phyloP scores from a whole-genome alignment of 2,888 invertebrate species.

The Caenorhabditis sp. region DNA sequence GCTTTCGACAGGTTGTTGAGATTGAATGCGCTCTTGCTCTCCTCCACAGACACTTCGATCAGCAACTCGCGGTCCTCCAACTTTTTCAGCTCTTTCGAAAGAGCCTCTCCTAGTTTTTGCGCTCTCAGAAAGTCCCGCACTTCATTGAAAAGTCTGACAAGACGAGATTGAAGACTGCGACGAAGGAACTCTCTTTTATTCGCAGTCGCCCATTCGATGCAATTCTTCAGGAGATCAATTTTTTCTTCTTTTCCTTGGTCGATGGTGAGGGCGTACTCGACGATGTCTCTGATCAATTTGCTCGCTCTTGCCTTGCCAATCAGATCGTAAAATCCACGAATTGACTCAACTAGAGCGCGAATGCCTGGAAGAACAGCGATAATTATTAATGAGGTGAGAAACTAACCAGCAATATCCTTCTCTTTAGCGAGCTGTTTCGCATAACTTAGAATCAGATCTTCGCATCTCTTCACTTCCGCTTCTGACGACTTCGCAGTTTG shows the following conservation, averaged over 20 bases:
- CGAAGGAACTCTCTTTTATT: constrained; percentile 96
- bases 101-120: constrained; percentile 79
- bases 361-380: constrained; percentile 81
- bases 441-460: constrained; percentile 92
- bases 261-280: constrained; percentile 96
- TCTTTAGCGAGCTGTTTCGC: constrained; percentile 93
- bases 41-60: constrained; percentile 96
- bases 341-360: constrained; percentile 89
- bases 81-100: constrained; percentile 89
- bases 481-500: constrained; percentile 81
- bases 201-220: constrained; percentile 99
- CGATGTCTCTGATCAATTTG: constrained; percentile 94
- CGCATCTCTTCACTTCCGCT: constrained; percentile 90
- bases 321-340: constrained; percentile 92
- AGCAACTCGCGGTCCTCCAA: constrained; percentile 97
- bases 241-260: constrained; percentile 83
- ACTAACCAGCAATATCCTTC: constrained; percentile 59
- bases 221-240: constrained; percentile 85
- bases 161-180: constrained; percentile 94
- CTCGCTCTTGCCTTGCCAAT: constrained; percentile 99
- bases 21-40: constrained; percentile 98
- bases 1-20: constrained; percentile 84
- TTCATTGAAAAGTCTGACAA: constrained; percentile 89
- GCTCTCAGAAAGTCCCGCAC: constrained; percentile 77
- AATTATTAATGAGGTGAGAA: too few species aligned